Evolutionary conservation across 2,888 invertebrate genomes (phyloP).

Genomic region (Syritta pipiens): DNA sequence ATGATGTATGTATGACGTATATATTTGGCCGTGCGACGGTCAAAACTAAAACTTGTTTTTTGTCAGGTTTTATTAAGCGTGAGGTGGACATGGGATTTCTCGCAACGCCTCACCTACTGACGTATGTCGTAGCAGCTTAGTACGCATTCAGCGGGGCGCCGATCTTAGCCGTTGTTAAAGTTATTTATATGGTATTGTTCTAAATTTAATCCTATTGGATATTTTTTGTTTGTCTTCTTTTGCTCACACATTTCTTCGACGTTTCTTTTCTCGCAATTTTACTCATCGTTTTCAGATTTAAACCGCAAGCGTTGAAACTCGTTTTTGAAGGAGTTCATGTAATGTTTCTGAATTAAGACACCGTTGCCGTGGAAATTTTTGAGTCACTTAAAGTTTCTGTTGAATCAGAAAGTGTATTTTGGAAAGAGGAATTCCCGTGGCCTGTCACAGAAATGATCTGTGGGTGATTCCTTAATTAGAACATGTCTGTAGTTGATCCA

Average conservation of each 20-base stretch:
- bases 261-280: background rate
- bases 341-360: slow-evolving; percentile 27
- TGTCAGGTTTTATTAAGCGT: background rate
- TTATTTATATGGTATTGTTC: slow-evolving; percentile 47
- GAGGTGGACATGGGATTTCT: background rate
- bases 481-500: too few relatives aligned
- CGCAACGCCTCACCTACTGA: slow-evolving; percentile 58
- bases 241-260: background rate
- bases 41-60: slow-evolving; percentile 43
- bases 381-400: too few relatives aligned
- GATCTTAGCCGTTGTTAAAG: slow-evolving; percentile 28
- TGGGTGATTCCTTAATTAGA: too few relatives aligned
- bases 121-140: slow-evolving; percentile 44
- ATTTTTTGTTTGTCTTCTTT: background rate
- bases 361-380: too few relatives aligned
- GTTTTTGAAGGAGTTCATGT: slow-evolving; percentile 12
- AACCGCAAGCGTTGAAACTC: slow-evolving; percentile 21
- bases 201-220: slow-evolving; percentile 33
- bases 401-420: too few relatives aligned
- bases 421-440: too few relatives aligned
- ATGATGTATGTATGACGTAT: too few relatives aligned
- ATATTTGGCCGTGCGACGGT: too few relatives aligned
- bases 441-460: too few relatives aligned
- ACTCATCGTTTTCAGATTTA: background rate
- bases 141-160: slow-evolving; percentile 48